Percentiles rank a stretch among this genome's conserved stretches.
These are phyloP conservation scores for Halcyon senegalensis DNA, from an alignment of 2,113 vertebrate genomes.

Conservation along the genomic window DNA sequence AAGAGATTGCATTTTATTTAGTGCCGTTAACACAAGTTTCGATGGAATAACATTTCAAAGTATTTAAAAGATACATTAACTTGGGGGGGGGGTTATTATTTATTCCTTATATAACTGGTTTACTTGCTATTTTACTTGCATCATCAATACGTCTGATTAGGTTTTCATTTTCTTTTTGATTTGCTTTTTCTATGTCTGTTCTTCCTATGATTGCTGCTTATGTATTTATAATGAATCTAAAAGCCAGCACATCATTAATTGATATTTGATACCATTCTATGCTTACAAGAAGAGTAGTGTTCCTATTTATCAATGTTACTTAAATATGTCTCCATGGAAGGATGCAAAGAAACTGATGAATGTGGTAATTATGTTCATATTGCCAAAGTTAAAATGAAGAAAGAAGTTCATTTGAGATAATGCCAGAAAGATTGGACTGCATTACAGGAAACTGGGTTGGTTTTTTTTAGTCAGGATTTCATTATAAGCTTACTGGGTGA, in stretches of 20 bases:
- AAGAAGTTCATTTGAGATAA: not conserved
- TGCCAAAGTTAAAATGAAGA: not conserved
- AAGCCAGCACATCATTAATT: not conserved
- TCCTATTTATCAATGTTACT: not conserved
- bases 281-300: not conserved
- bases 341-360: not conserved
- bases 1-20: not conserved
- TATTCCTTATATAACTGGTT: not conserved
- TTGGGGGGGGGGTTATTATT: not conserved
- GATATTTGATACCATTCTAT: not conserved
- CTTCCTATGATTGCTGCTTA: not conserved
- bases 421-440: not conserved
- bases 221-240: not conserved
- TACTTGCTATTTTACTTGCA: not conserved
- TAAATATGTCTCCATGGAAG: not conserved
- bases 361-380: not conserved
- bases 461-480: not conserved
- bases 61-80: not conserved
- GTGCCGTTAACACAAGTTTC: not conserved
- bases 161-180: not conserved
- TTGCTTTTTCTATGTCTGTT: not conserved
- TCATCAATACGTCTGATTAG: not conserved
- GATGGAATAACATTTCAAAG: not conserved
- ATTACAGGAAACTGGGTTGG: not conserved
- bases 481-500: not conserved